Evolutionary conservation across 1,140 invertebrate species (phyloP), one percentile per base, ranked within the genome.

Genomic region (Bombus waltoni): DNA sequence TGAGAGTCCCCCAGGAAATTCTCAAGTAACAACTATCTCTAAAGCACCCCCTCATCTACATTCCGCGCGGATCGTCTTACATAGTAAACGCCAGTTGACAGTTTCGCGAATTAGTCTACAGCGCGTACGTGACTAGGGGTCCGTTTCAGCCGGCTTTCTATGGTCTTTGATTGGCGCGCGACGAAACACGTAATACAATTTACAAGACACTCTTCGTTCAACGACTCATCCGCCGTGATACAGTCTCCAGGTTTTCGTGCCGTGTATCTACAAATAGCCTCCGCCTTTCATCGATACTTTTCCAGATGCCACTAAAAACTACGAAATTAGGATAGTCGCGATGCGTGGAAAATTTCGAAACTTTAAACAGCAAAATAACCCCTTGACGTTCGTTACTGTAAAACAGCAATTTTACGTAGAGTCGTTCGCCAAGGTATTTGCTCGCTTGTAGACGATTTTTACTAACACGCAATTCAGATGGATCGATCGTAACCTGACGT

Each of bases 71-170:
- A 84, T 85, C 83, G 83, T 74, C 77, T 81, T 85, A 81, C 78
- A 81, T 74, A 73, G 83, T 81, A 85, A 81, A 85, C 83, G 83
- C 35, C 59, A 18, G 78, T 81, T 85, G 78, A 81, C 76, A 79
- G 82, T 84, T 79, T 38, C 66, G 76, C 66, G 76, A 84, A 84
- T 84, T 84, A 84, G 82, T 71, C 82, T 79, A 78, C 75, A 32
- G 25, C 28, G 10, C 3, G 40, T 47, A 84, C 82, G 82, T 84
- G 82, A 84, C 82, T 84, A 38, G 35, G 32, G 44, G 22, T 3
- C 38, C 28, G 73, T 38, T 8, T 10, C 11, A 28, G 44, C 35
- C 28, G 74, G 38, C 47, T 57, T 44, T 83, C 65, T 79, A 84
- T 79, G 47, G 75, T 40, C 82, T 84, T 84, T 79, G 82, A 84